Conservation (phyloP, 2,888 invertebrate genomes). For the Odontocerum albicorne region DNA sequence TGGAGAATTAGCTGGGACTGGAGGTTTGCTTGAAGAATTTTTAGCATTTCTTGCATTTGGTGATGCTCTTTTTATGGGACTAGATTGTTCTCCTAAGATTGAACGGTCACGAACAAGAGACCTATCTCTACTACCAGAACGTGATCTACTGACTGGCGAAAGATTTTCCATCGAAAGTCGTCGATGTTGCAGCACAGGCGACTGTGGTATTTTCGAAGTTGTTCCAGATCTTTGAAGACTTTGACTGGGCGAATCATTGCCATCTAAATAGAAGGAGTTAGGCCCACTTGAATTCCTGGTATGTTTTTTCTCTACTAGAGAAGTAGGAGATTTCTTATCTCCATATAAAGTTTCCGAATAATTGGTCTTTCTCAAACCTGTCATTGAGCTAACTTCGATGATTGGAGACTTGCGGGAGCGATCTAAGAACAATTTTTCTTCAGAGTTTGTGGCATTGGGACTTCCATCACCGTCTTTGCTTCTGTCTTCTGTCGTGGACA, state of each 20-base stretch:
- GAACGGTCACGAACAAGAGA: constrained; percentile 37
- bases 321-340: constrained; percentile 52
- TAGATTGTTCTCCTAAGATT: constrained; percentile 36
- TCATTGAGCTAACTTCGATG: constrained; percentile 67
- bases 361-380: constrained; percentile 72
- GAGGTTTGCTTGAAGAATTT: constrained; percentile 50
- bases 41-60: constrained; percentile 51
- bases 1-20: constrained; percentile 53
- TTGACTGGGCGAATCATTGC: constrained; percentile 52
- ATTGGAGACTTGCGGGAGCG: constrained; percentile 43
- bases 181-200: constrained; percentile 44
- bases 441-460: constrained; percentile 38
- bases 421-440: constrained; percentile 51
- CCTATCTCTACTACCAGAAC: constrained; percentile 36
- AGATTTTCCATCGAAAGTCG: constrained; percentile 37
- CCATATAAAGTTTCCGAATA: constrained; percentile 65
- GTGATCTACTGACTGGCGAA: constrained; percentile 28
- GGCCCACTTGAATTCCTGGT: constrained; percentile 52
- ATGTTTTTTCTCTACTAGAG: constrained; percentile 46
- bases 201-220: constrained; percentile 45
- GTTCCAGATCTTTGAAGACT: constrained; percentile 43
- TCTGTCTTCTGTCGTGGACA: constrained; percentile 48
- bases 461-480: constrained; percentile 40
- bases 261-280: constrained; percentile 45
- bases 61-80: constrained; percentile 43